Conservation (phyloP, 2,797 vertebrate species). For the Manis javanica region DNA sequence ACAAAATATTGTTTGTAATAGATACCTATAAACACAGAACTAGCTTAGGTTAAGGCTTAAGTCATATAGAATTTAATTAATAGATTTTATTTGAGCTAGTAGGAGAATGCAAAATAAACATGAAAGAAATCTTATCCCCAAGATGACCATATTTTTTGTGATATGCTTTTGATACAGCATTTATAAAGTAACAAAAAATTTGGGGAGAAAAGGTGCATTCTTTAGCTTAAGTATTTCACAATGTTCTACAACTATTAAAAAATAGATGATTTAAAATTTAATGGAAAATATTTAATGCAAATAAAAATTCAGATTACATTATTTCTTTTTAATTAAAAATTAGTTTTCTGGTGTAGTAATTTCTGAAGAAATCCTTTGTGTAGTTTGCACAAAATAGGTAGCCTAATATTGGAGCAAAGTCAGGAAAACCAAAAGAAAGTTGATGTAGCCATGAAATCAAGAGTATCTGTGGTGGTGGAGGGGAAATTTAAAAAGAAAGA, state of each 20-base stretch:
- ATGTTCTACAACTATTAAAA: background rate
- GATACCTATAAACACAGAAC: background rate
- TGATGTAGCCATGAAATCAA: background rate
- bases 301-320: background rate
- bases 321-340: background rate
- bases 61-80: background rate
- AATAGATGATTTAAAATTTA: background rate
- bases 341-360: background rate
- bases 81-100: background rate
- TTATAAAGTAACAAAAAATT: background rate
- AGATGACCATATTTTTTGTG: background rate
- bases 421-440: background rate
- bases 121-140: background rate
- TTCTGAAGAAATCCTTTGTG: conserved; percentile 20
- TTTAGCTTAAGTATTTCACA: background rate
- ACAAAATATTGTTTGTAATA: background rate
- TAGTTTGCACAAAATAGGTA: background rate
- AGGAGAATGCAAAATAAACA: conserved; percentile 21
- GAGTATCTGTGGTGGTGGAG: background rate
- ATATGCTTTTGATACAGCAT: background rate
- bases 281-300: background rate
- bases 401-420: background rate
- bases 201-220: background rate
- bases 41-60: conserved; percentile 23
- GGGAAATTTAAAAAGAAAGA: background rate